Evolutionary conservation across 1,140 invertebrate species (phyloP).

Genomic region (Caenorhabditis inopinata): DNA sequence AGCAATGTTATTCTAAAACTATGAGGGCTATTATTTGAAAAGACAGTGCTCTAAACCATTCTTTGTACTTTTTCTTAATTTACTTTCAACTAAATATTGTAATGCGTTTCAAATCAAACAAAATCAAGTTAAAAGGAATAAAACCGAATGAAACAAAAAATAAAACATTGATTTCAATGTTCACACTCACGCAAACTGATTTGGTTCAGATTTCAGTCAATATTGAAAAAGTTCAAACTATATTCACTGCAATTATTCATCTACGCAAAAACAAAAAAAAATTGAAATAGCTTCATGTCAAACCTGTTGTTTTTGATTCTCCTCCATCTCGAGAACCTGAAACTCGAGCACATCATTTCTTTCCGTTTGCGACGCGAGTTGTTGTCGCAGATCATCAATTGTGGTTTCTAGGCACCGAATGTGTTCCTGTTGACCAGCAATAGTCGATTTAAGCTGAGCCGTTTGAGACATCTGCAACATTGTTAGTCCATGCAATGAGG

Average conservation of each 20-base stretch:
- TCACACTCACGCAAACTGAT: too few relatives aligned
- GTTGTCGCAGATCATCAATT: slow-evolving; percentile 48
- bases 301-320: slow-evolving; percentile 35
- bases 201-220: too few relatives aligned
- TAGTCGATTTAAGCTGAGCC: slow-evolving; percentile 40
- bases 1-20: background rate
- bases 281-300: too few relatives aligned
- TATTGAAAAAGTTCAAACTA: too few relatives aligned
- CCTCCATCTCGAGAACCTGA: slow-evolving; percentile 56
- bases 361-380: slow-evolving; percentile 54
- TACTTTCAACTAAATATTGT: too few relatives aligned
- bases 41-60: background rate
- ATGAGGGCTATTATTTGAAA: too few relatives aligned
- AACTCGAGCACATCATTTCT: slow-evolving; percentile 62
- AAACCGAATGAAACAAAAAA: too few relatives aligned
- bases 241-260: background rate
- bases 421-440: slow-evolving; percentile 49
- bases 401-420: slow-evolving; percentile 42
- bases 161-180: too few relatives aligned
- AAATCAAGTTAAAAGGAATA: too few relatives aligned
- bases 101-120: too few relatives aligned
- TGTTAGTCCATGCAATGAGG: background rate
- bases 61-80: too few relatives aligned
- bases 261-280: background rate
- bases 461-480: slow-evolving; percentile 40